Evolutionary conservation across 2,797 vertebrate genomes (phyloP).

Genomic region (Enteromius unitaeniatus): DNA sequence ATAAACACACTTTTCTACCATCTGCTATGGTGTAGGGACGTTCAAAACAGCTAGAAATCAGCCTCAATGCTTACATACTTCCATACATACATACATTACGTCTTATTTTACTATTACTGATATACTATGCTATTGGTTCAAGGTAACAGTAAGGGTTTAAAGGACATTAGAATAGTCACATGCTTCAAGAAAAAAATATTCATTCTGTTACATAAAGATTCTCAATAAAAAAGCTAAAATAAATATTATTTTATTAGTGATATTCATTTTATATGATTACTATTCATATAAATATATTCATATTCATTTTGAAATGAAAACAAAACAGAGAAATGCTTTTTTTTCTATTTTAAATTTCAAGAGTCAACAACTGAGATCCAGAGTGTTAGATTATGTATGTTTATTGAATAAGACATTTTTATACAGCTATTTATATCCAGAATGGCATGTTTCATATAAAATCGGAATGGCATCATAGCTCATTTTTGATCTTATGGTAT

Average conservation of each 20-base stretch:
- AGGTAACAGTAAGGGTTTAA: not conserved
- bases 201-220: not conserved
- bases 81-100: not conserved
- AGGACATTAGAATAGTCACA: not conserved
- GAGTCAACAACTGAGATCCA: not conserved
- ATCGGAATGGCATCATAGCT: not conserved
- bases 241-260: not conserved
- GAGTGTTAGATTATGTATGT: not conserved
- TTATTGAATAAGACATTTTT: slow-evolving; percentile 3
- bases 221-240: not conserved
- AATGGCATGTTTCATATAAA: not conserved
- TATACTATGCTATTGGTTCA: not conserved
- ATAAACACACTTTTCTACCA: not conserved
- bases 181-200: not conserved
- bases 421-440: not conserved
- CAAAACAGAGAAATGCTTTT: not conserved
- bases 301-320: not conserved
- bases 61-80: not conserved
- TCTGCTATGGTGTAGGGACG: not conserved
- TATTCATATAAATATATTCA: not conserved
- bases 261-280: not conserved
- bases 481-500: not conserved
- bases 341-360: no score
- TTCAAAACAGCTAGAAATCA: not conserved
- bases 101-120: not conserved